Conservation (phyloP, 2,797 vertebrate species). For the Microchirus variegatus region DNA sequence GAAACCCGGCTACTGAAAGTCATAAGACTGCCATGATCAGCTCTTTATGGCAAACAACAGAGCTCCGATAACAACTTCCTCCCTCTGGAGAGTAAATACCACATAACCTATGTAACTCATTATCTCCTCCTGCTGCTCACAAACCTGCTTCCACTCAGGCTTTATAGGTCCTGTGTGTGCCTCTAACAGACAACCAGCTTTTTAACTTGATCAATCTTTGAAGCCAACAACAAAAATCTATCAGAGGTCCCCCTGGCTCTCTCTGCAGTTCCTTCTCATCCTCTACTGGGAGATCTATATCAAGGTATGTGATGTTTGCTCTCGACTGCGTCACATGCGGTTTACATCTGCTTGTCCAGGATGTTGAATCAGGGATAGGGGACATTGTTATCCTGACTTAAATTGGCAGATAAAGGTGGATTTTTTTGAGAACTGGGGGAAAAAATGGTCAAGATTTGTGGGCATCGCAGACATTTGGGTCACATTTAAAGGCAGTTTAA, state of each 20-base stretch:
- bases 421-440: conserved; percentile 57
- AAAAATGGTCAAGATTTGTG: conserved; percentile 41
- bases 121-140: conserved; percentile 64
- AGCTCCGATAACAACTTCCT: conserved; percentile 65
- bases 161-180: conserved; percentile 64
- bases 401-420: conserved; percentile 64
- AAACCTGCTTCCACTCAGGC: conserved; percentile 81
- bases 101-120: conserved; percentile 76
- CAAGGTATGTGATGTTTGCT: conserved; percentile 68
- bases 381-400: conserved; percentile 57
- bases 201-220: conserved; percentile 78
- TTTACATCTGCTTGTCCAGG: conserved; percentile 73
- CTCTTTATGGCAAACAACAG: conserved; percentile 64
- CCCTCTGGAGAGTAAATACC: conserved; percentile 55
- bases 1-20: conserved; percentile 30
- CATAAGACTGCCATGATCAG: conserved; percentile 55
- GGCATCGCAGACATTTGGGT: conserved; percentile 35
- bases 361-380: conserved; percentile 61
- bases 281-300: conserved; percentile 77
- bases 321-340: conserved; percentile 72
- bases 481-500: conserved; percentile 40
- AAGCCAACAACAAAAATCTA: conserved; percentile 70
- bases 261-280: conserved; percentile 69
- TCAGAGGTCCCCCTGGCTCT: conserved; percentile 67
- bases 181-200: conserved; percentile 62